Evolutionary conservation across 2,888 invertebrate genomes (phyloP), one percentile per base, ranked within the genome.

Genomic region (Malacosoma neustria): DNA sequence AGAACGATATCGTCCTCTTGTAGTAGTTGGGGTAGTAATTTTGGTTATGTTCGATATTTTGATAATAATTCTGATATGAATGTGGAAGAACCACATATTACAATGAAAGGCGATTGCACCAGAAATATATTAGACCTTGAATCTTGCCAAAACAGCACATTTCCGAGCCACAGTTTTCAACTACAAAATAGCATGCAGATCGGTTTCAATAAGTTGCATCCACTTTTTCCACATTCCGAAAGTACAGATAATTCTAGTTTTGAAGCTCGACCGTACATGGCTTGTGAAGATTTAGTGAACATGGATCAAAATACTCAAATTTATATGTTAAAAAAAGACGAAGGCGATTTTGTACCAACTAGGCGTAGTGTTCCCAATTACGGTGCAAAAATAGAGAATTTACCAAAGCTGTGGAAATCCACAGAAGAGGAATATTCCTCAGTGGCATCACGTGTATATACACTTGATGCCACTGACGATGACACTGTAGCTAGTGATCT

Each of bases 301-400:
- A 85, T 92, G 57, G 88, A 89, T 58, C 89, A 89, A 54, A 88
- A 88, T 62, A 82, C 82, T 6, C 85, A 84, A 61, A 84, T 90
- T 31, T 73, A 76, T 47, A 73, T 69, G 39, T 54, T 79, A 34
- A 71, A 74, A 12, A 70, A 53, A 46, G 64, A 64, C 30, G 68
- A 66, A 37, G 60, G 54, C n/a, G 80, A 79, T 53, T 80, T 72
- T 46, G 46, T 80, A 56, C 47, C 77, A 43, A 87, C 87, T 22
- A 81, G 92, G 14, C 90, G 90, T 49, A 92, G 91, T 61, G 91
- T 90, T 68, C 92, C 92, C 4, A 88, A 89, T 47, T 87, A 87
- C 40, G 88, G 89, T 59, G 87, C 88, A 9, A 80, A 68, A 51
- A 71, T 56, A 40, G 79, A 76, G 33, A 42, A 56, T 6, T 50